These are phyloP conservation scores for Brachymystax lenok DNA, from an alignment of 2,797 vertebrate genomes.

Conservation along the genomic window DNA sequence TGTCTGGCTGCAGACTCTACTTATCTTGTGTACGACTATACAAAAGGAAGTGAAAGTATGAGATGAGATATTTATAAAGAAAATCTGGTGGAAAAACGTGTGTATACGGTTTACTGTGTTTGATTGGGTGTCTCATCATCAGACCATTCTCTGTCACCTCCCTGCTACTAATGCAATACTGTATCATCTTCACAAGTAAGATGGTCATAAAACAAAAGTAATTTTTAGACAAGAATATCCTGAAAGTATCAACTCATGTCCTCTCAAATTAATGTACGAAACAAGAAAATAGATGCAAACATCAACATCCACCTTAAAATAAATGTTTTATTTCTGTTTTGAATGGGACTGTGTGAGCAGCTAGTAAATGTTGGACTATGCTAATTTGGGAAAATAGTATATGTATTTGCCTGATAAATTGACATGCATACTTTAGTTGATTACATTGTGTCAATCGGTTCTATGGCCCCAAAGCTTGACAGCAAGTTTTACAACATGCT, in stretches of 20 bases:
- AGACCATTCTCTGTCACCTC: not conserved
- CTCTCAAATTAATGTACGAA: no score
- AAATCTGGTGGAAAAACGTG: constrained; percentile 56
- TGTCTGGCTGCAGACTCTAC: constrained; percentile 51
- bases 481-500: not conserved
- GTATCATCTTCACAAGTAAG: no score
- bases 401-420: not conserved
- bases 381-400: no score
- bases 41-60: constrained; percentile 57
- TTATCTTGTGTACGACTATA: constrained; percentile 63
- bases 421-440: not conserved
- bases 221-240: no score
- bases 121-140: not conserved
- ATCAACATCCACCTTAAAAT: no score
- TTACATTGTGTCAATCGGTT: not conserved
- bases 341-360: no score
- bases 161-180: no score
- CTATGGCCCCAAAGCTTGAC: not conserved
- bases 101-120: constrained; percentile 19
- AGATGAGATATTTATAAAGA: constrained; percentile 74
- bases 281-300: no score
- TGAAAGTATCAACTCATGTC: no score
- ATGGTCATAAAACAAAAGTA: no score
- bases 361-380: no score
- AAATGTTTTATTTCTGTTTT: not conserved